Base-by-base conservation (phyloP, 2,888 invertebrate species). In the Cylloceria caligata region DNA sequence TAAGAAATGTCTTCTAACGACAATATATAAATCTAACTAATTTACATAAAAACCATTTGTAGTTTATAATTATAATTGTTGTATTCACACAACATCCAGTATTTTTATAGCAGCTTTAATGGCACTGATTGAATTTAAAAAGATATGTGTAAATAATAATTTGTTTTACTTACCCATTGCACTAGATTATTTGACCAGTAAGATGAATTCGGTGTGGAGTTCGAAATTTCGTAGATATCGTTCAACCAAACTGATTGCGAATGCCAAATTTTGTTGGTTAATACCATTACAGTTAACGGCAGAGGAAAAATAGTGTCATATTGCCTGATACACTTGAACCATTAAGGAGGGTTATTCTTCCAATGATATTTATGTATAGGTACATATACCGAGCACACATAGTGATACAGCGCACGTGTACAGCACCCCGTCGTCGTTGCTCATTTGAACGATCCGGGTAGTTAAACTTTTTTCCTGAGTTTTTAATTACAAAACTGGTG, bases 401-500 rank as follows among this genome's bases (percentile, higher is more conserved):
- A 45, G 45, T 45, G 45, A 45, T 4, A 45, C 5, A 16, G 16
- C 45, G 16, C 45, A 45, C n/a, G 45, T 45, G 45, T 45, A 16
- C 16, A 16, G 45, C 45, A 45, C 5, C 16, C 34, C 13, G 74
- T 74, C 81, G 73, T 71, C 81, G 81, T 77, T 47, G 69, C 77
- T 78, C 78, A 78, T 64, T 77, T 74, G n/a, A 67, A 81, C 71
- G 34, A 55, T 55, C 55, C 39, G 72, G 62, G 42, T 65, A 74
- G 81, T 76, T 75, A 67, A 79, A 67, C 60, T 27, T 81, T 73
- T 68, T 73, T 67, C 73, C 45, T 16, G 7, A 60, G 67, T 83
- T 83, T 82, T 83, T 83, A 83, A 83, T 83, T 83, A 83, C 80
- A 72, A 83, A 80, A 73, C 82, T 62, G 73, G 62, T 67, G 75